A percentile compares a stretch with the other conserved stretches of the same genome.
phyloP scores from a whole-genome alignment of 2,888 invertebrate species.

The Eueremaeus valkanovi region DNA sequence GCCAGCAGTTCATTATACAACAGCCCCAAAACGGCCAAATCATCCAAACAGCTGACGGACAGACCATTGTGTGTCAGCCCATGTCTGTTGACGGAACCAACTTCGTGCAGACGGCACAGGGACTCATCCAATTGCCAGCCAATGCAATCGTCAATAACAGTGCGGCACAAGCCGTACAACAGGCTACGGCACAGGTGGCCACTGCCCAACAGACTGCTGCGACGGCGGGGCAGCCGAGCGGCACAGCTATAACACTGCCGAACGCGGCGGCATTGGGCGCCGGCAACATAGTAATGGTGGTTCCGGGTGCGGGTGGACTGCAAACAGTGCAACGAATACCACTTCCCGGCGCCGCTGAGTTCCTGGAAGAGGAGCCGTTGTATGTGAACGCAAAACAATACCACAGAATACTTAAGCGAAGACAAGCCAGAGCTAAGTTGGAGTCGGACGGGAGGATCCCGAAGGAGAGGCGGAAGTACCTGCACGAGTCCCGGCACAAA shows the following conservation, averaged over 20 bases:
- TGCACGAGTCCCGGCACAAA: constrained; percentile 94
- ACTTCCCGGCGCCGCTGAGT: constrained; percentile 60
- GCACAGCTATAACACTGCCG: constrained; percentile 45
- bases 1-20: constrained; percentile 44
- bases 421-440: constrained; percentile 89
- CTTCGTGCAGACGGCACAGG: constrained; percentile 45
- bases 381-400: constrained; percentile 99
- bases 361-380: constrained; percentile 85
- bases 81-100: constrained; percentile 57
- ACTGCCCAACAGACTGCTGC: constrained; percentile 40
- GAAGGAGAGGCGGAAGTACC: constrained; percentile 92
- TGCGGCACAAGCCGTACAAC: constrained; percentile 22
- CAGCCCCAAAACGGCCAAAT: constrained; percentile 45
- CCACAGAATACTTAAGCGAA: constrained; percentile 85
- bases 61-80: constrained; percentile 85
- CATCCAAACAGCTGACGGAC: constrained; percentile 59
- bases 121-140: constrained; percentile 17
- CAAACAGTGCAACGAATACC: constrained; percentile 56
- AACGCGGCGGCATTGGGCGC: constrained; percentile 43
- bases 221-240: constrained; percentile 41
- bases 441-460: constrained; percentile 94
- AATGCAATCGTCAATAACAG: constrained; percentile 17
- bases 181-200: constrained; percentile 50
- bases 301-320: constrained; percentile 56
- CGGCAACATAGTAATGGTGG: constrained; percentile 53